Base-by-base conservation (phyloP, 2,888 invertebrate species). In the Baccha elongata region DNA sequence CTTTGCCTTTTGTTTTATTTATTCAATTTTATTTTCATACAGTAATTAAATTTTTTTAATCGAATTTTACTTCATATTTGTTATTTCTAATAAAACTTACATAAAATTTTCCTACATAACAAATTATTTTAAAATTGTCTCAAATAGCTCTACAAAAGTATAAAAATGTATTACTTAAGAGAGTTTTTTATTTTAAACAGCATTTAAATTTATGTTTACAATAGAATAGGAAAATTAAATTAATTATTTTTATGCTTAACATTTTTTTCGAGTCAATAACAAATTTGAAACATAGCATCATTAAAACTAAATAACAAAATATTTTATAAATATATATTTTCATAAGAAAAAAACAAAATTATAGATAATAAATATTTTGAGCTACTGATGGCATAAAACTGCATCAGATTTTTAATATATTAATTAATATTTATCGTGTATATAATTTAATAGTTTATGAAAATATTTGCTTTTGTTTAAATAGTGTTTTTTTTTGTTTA, bases 341-440 rank as follows among this genome's bases (percentile, higher is more conserved):
- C 2, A 17, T 3, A 35, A 53, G 29, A 60, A 26, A 52, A 52
- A 69, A 42, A 46, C 11, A 52, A 42, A 44, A 26, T 15, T 4
- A 48, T 10, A 35, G n/a, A 50, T 53, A 35, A 26, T 53, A 17
- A 81, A 71, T 72, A 48, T 79, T 58, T 84, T 84, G 79, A 84
- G 79, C 84, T 74, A 84, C 84, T 84, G 84, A 79, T 79, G 73
- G 84, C 84, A 84, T 84, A 84, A 84, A 84, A 84, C 84, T 84
- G 84, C 84, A 84, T 79, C 84, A 84, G 84, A 84, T 79, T 84
- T 84, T 79, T 79, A 79, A 84, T 84, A 68, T 46, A 1, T 55
- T 68, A 11, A 26, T 53, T 21, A 15, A 3, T 32, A 35, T 62
- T n/a, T 53, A 44, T 21, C 42, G 58, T 40, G 55, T 84, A 62